Evolutionary conservation across 2,888 invertebrate genomes (phyloP).

Genomic region (Omphaloscelis lunosa): DNA sequence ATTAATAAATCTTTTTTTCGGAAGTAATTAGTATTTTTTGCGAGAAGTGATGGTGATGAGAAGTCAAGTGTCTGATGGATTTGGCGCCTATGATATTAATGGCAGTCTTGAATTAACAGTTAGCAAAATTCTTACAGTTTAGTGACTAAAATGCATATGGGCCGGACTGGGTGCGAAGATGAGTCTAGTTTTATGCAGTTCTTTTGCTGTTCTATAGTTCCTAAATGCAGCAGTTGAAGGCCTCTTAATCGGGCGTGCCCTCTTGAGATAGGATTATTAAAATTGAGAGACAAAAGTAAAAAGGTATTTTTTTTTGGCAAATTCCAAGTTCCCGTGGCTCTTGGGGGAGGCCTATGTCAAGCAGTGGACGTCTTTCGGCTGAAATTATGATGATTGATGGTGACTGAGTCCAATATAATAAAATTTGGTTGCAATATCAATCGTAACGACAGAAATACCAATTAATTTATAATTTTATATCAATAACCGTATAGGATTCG

Average conservation of each 20-base stretch:
- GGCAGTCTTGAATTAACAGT: neutral
- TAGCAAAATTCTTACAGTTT: neutral
- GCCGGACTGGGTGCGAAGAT: neutral
- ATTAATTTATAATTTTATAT: neutral
- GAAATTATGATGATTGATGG: too few relatives aligned
- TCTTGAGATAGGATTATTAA: neutral
- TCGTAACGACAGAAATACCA: neutral
- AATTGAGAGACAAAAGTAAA: neutral
- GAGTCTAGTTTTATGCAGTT: neutral
- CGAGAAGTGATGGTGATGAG: constrained; percentile 14
- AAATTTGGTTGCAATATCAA: neutral
- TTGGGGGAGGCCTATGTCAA: too few relatives aligned
- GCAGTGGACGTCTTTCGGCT: too few relatives aligned
- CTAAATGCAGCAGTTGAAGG: neutral
- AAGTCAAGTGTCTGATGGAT: constrained; percentile 15
- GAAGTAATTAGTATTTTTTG: constrained; percentile 25
- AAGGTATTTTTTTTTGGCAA: too few relatives aligned
- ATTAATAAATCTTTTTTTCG: constrained; percentile 17
- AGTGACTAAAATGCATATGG: neutral
- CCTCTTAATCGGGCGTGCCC: neutral
- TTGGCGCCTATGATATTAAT: neutral
- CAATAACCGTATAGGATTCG: constrained; percentile 9
- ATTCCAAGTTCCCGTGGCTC: too few relatives aligned
- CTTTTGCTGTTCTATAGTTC: too few relatives aligned
- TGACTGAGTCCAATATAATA: too few relatives aligned